phyloP scores from a whole-genome alignment of 2,797 vertebrate genomes.

The Sebastes kiyomatsui region DNA sequence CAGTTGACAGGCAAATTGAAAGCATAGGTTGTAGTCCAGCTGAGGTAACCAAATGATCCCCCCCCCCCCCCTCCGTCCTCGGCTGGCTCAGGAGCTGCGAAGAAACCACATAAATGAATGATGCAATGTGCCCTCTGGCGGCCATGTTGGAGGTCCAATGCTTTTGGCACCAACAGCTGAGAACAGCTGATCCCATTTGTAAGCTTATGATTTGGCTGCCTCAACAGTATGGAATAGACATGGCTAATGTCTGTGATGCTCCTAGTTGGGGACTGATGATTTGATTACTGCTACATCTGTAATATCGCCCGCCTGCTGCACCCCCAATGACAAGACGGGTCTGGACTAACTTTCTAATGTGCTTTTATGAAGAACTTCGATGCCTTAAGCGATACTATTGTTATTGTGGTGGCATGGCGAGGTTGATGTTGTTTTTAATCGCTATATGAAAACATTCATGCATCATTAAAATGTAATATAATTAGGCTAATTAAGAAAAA shows the following conservation, averaged over 20 bases:
- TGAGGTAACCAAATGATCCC: slow-evolving; percentile 14
- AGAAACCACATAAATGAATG: slow-evolving; percentile 23
- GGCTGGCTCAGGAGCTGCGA: neutral
- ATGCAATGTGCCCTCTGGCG: slow-evolving; percentile 44
- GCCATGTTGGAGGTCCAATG: slow-evolving; percentile 33
- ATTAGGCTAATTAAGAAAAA: slow-evolving; percentile 42
- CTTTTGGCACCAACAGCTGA: slow-evolving; percentile 43
- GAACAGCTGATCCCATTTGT: slow-evolving; percentile 61
- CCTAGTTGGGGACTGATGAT: slow-evolving; percentile 37
- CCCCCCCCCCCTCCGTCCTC: neutral
- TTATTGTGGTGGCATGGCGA: slow-evolving; percentile 17
- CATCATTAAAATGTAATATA: slow-evolving; percentile 37
- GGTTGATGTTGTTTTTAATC: slow-evolving; percentile 38
- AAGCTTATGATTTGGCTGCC: slow-evolving; percentile 45
- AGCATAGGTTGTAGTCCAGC: slow-evolving; percentile 31
- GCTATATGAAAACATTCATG: slow-evolving; percentile 35
- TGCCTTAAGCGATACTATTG: slow-evolving; percentile 10
- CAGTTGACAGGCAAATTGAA: slow-evolving; percentile 52
- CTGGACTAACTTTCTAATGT: slow-evolving; percentile 30
- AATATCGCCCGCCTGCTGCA: slow-evolving; percentile 37
- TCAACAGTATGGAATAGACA: slow-evolving; percentile 38
- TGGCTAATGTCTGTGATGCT: slow-evolving; percentile 44
- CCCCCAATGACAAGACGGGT: slow-evolving; percentile 9
- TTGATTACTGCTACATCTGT: slow-evolving; percentile 54
- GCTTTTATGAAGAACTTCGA: slow-evolving; percentile 26